Conservation (phyloP, 30 jellyfish, hydroid and myxozoan genomes). For the Rhopilema esculentum region DNA sequence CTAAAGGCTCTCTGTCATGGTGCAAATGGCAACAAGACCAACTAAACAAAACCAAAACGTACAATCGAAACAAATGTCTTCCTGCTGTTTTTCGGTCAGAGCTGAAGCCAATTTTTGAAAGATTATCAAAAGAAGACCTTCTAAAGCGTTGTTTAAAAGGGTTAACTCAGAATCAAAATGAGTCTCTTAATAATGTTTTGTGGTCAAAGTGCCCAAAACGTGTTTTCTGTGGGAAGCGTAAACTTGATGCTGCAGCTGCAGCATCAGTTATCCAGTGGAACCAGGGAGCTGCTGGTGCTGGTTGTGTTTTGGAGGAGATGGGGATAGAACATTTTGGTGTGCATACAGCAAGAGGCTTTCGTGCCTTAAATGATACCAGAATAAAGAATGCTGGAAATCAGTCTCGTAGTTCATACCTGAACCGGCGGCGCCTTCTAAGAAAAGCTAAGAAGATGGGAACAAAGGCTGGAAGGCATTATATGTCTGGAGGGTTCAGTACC, state of each 20-base stretch:
- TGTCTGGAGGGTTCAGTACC: background rate
- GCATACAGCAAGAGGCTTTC: background rate
- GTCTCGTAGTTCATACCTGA: background rate
- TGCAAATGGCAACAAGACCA: constrained; percentile 38
- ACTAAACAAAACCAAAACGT: background rate
- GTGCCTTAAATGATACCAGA: background rate
- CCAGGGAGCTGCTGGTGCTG: constrained; percentile 4
- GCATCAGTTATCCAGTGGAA: constrained; percentile 4
- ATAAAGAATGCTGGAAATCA: background rate
- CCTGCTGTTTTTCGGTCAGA: constrained; percentile 42
- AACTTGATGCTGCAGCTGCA: too few relatives aligned
- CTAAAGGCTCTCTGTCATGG: constrained; percentile 27
- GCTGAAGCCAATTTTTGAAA: constrained; percentile 49
- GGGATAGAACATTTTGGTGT: constrained; percentile 2
- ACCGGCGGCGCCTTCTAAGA: background rate
- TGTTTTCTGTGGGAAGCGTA: constrained; percentile 23
- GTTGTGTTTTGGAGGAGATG: background rate
- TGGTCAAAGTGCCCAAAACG: constrained; percentile 63
- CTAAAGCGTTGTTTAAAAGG: constrained; percentile 58
- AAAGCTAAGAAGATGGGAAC: background rate
- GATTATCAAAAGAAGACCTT: constrained; percentile 31
- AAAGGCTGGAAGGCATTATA: background rate
- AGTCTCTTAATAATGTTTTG: constrained; percentile 41
- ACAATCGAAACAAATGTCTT: constrained; percentile 5
- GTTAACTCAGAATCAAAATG: constrained; percentile 57